These are phyloP conservation scores for Pipistrellus kuhlii DNA, from an alignment of 2,797 vertebrate species.

Conservation along the genomic window DNA sequence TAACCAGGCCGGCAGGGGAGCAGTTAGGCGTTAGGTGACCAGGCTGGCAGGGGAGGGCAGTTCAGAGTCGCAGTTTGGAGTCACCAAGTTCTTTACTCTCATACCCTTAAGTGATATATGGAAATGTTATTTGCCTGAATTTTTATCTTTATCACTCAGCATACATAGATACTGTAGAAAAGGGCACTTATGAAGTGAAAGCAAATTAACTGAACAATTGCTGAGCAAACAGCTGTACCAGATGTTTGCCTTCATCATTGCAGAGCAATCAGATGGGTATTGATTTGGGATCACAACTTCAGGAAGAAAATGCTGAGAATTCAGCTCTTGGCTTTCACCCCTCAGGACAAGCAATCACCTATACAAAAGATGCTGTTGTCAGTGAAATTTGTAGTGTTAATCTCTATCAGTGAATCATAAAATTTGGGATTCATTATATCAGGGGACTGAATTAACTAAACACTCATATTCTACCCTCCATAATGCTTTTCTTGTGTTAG, in stretches of 20 bases:
- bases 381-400: not conserved
- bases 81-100: too few relatives aligned
- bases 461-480: not conserved
- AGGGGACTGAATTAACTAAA: too few relatives aligned
- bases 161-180: too few relatives aligned
- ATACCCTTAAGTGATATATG: too few relatives aligned
- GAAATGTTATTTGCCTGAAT: not conserved
- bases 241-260: not conserved
- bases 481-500: not conserved
- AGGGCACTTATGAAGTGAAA: too few relatives aligned
- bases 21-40: too few relatives aligned
- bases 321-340: too few relatives aligned
- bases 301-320: conserved; percentile 8
- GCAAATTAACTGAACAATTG: not conserved
- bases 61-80: too few relatives aligned
- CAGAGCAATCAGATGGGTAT: not conserved
- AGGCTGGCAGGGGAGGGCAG: too few relatives aligned
- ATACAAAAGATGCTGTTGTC: not conserved
- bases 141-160: not conserved
- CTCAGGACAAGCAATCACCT: too few relatives aligned
- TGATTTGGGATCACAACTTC: not conserved
- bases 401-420: not conserved
- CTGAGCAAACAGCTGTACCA: not conserved
- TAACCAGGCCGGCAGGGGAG: too few relatives aligned
- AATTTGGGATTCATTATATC: too few relatives aligned